Base-by-base conservation (phyloP, 2,797 vertebrate genomes). In the Knipowitschia caucasica region DNA sequence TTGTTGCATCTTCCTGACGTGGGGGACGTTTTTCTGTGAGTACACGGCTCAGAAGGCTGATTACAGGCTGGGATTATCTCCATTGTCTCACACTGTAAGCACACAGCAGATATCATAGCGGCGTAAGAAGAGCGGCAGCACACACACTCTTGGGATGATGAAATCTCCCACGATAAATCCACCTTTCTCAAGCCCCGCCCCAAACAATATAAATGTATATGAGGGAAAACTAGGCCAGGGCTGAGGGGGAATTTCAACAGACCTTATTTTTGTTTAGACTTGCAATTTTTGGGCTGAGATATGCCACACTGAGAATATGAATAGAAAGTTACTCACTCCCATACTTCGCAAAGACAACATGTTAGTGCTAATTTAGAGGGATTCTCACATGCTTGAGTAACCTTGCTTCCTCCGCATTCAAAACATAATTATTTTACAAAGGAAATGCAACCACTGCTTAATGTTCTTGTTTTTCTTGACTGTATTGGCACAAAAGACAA, bases 181-280 rank as follows among this genome's bases (percentile, higher is more conserved):
- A 64, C 71, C 56, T 8, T 68, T 67, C 51, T 53, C 51, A 66
- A 60, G 67, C 78, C 23, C 76, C 78, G 46, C 82, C 87, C 81
- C 71, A 84, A 81, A 89, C 88, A 88, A 90, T 90, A 90, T 90
- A 91, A 90, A 89, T 90, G 88, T 88, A 90, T 91, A 90, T 90
- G 84, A 90, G 82, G 83, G 44, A 53, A 85, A 89, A 86, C 77
- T 86, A 69, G 86, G 87, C 27, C 85, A 81, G 72, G 83, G 59
- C 71, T 53, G 76, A 86, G 81, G 81, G 69, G 45, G 85, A 88
- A 89, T 91, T 85, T 87, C 76, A 89, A 89, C 87, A 62, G 68
- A 53, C 27, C 20, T 1, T 35, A 47, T 75, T 83, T 86, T 83
- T 84, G 80, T 89, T 84, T 84, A 81, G 81, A 71, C 75, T 58